Evolutionary conservation across 2,113 vertebrate genomes (phyloP).

Genomic region (Dipodomys merriami): DNA sequence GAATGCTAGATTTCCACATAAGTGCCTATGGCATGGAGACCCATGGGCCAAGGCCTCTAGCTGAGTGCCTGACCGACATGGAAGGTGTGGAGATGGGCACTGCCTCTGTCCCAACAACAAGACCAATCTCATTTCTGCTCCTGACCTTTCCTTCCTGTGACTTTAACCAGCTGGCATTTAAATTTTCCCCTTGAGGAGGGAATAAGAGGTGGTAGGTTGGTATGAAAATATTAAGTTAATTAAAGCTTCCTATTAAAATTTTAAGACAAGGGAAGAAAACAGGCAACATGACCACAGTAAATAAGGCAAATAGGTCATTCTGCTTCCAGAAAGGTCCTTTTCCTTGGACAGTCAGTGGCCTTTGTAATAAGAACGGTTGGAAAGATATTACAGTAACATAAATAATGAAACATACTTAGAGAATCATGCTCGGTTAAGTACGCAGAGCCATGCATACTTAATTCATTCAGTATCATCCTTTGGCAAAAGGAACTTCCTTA

Average conservation of each 20-base stretch:
- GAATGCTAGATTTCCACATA: not conserved
- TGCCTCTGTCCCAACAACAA: not conserved
- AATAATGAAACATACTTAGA: conserved; percentile 22
- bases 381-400: not conserved
- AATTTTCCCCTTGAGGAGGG: conserved; percentile 7
- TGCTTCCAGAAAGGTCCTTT: not conserved
- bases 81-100: not conserved
- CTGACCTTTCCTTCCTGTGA: not conserved
- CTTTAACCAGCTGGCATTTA: conserved; percentile 54
- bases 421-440: conserved; percentile 29
- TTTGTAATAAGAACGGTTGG: conserved; percentile 29
- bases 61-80: not conserved
- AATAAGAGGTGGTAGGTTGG: not conserved
- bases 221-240: conserved; percentile 65
- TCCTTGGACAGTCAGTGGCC: not conserved
- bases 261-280: conserved; percentile 52
- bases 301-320: conserved; percentile 44
- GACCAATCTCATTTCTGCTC: not conserved
- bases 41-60: not conserved
- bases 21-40: not conserved
- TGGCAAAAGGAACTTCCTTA: conserved; percentile 25
- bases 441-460: conserved; percentile 27
- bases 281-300: conserved; percentile 12
- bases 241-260: conserved; percentile 66
- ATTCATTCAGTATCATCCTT: conserved; percentile 44